These are phyloP conservation scores for Asobara japonica DNA, from an alignment of 1,140 invertebrate species.

Conservation along the genomic window DNA sequence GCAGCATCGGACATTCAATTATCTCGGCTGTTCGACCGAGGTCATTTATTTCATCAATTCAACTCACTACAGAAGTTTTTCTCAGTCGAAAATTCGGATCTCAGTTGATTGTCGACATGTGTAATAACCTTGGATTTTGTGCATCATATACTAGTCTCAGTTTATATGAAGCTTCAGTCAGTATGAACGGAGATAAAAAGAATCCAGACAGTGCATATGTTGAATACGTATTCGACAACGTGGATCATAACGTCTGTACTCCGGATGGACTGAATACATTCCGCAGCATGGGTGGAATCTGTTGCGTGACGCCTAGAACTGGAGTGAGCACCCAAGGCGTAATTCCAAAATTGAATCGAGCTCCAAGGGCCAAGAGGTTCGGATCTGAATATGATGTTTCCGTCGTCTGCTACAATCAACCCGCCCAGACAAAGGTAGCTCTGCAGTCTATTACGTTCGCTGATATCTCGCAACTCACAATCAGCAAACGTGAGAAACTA, in stretches of 20 bases:
- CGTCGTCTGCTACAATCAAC: background rate
- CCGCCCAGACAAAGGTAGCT: background rate
- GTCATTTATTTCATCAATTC: slow-evolving; percentile 53
- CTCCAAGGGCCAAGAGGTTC: slow-evolving; percentile 1
- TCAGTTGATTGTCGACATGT: slow-evolving; percentile 50
- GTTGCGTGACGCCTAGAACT: slow-evolving; percentile 31
- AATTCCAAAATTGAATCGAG: slow-evolving; percentile 1
- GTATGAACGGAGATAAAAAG: slow-evolving; percentile 43
- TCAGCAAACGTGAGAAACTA: background rate
- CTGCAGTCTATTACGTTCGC: background rate
- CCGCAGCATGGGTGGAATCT: slow-evolving; percentile 51
- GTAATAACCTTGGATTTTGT: slow-evolving; percentile 49
- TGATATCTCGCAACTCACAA: background rate
- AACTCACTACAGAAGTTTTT: slow-evolving; percentile 51
- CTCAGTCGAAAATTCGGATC: slow-evolving; percentile 51
- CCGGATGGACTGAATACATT: slow-evolving; percentile 54
- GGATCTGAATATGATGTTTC: background rate
- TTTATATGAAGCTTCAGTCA: slow-evolving; percentile 55
- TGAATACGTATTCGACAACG: slow-evolving; percentile 56
- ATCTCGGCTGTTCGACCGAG: slow-evolving; percentile 50
- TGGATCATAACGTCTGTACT: slow-evolving; percentile 55
- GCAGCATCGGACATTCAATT: slow-evolving; percentile 49
- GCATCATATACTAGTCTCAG: slow-evolving; percentile 50
- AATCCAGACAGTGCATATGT: slow-evolving; percentile 42
- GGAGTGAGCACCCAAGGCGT: slow-evolving; percentile 8